Percentiles rank a stretch among this genome's conserved stretches.
These are phyloP conservation scores for Aplysina aerophoba DNA, from an alignment of 37 sponge, comb jelly and placozoan species.

Conservation along the genomic window DNA sequence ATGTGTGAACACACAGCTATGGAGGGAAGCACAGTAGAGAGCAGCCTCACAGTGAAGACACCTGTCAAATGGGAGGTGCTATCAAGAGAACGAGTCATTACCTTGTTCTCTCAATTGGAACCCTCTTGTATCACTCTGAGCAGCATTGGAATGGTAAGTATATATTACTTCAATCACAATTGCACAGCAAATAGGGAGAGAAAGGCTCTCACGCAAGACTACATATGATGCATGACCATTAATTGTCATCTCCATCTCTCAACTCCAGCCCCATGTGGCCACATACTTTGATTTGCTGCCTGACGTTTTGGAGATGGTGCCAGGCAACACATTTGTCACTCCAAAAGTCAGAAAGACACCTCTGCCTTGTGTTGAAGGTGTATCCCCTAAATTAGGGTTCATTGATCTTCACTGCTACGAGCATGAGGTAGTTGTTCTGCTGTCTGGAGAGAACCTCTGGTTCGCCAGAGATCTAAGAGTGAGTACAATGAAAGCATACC, in stretches of 20 bases:
- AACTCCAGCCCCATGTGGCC: background rate
- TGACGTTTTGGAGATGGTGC: background rate
- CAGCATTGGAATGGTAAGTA: background rate
- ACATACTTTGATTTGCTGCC: background rate
- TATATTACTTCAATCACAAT: too few relatives aligned
- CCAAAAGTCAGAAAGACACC: background rate
- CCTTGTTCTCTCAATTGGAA: background rate
- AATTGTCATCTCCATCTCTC: background rate
- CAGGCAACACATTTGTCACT: background rate
- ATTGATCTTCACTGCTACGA: slow-evolving; percentile 3
- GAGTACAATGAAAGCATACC: background rate
- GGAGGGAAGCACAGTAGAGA: too few relatives aligned
- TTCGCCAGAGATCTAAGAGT: background rate
- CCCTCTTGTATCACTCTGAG: background rate
- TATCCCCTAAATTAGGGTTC: background rate
- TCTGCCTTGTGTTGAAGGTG: too few relatives aligned
- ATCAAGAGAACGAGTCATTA: background rate
- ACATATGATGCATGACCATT: background rate
- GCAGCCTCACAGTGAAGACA: too few relatives aligned
- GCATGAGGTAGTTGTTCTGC: background rate
- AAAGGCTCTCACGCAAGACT: too few relatives aligned
- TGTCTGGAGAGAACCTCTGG: slow-evolving; percentile 2
- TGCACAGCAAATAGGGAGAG: too few relatives aligned
- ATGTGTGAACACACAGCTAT: too few relatives aligned
- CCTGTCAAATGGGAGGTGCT: background rate